Percentiles rank a stretch among this genome's conserved stretches.
Evolutionary conservation across 2,113 vertebrate species (phyloP).

Genomic region (Callipepla squamata): DNA sequence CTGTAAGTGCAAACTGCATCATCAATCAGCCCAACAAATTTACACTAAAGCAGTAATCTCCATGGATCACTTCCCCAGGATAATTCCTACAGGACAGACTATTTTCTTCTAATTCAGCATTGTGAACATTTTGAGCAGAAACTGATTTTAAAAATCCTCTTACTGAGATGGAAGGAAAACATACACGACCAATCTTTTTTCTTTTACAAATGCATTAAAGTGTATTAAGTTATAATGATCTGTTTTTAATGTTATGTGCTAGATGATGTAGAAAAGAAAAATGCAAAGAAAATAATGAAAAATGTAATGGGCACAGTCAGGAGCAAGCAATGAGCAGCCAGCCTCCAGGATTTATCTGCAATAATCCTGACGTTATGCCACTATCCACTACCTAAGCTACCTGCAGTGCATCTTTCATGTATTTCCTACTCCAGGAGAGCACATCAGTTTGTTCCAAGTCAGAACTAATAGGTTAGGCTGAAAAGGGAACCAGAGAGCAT

Average conservation of each 20-base stretch:
- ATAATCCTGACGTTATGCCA: background rate
- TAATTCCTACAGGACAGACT: background rate
- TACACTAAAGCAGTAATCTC: background rate
- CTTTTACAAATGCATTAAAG: background rate
- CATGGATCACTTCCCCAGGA: background rate
- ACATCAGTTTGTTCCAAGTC: background rate
- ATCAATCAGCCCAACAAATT: background rate
- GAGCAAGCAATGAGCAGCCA: background rate
- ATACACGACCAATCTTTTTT: accelerated
- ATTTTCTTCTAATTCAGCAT: background rate
- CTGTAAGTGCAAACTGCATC: background rate
- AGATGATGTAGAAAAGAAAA: background rate
- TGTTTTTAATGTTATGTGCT: background rate
- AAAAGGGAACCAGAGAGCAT: background rate
- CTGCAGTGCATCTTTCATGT: background rate
- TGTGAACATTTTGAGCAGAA: accelerated
- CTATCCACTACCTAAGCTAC: background rate
- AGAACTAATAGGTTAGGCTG: background rate
- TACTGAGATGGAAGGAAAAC: background rate
- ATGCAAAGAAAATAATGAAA: background rate
- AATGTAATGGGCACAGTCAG: background rate
- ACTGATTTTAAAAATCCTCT: background rate
- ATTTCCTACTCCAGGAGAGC: background rate
- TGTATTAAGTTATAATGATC: background rate
- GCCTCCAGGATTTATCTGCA: background rate